phyloP scores from a whole-genome alignment of 2,888 invertebrate species.

The Ypsolopha sequella region DNA sequence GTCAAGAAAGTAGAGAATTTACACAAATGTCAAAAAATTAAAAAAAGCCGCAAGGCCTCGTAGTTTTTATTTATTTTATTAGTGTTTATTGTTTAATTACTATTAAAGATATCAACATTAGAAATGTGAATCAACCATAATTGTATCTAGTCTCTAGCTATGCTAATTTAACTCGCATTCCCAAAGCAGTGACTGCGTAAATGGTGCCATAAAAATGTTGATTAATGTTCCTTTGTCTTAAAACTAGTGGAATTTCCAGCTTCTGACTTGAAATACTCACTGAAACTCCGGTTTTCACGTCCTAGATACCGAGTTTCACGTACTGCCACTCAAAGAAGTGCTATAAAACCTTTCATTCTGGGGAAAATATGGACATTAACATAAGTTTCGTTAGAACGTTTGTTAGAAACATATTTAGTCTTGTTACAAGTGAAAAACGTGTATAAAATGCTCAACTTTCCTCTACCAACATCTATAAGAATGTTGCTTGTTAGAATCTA shows the following conservation, averaged over 20 bases:
- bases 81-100: constrained; percentile 57
- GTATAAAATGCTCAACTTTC: constrained; percentile 1
- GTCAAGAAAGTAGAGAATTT: constrained; percentile 62
- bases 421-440: constrained; percentile 9
- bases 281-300: constrained; percentile 13
- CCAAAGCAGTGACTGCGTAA: constrained; percentile 39
- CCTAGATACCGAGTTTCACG: constrained; percentile 14
- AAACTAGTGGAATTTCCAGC: constrained; percentile 30
- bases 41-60: constrained; percentile 41
- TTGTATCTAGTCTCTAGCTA: constrained; percentile 53
- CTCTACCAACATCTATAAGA: background rate
- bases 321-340: constrained; percentile 7
- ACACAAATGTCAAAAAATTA: constrained; percentile 61
- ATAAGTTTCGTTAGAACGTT: constrained; percentile 10
- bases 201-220: constrained; percentile 57
- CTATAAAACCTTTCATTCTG: background rate
- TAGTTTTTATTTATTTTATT: constrained; percentile 53
- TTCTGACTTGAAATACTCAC: constrained; percentile 17
- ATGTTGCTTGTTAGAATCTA: constrained; percentile 23
- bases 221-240: constrained; percentile 56
- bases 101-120: constrained; percentile 29
- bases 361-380: background rate
- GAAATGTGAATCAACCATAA: constrained; percentile 37
- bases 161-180: constrained; percentile 38
- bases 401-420: constrained; percentile 18